Evolutionary conservation across 2,797 vertebrate species (phyloP).

Genomic region (Sebastes iracundus): DNA sequence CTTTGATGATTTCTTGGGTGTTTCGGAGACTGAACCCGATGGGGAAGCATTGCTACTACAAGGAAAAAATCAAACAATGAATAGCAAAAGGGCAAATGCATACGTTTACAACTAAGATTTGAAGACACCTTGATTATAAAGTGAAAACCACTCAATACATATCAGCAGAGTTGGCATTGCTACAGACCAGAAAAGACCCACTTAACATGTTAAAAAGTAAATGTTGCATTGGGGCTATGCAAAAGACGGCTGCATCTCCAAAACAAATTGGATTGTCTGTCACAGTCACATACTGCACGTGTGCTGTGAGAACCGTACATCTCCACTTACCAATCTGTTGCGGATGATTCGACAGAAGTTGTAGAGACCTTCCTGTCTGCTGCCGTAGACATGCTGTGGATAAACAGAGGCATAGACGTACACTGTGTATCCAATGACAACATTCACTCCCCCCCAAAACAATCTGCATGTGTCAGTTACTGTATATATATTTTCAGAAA

Average conservation of each 20-base stretch:
- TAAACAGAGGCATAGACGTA: background rate
- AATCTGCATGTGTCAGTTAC: too few species aligned
- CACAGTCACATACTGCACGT: background rate
- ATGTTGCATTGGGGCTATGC: too few species aligned
- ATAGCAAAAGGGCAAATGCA: background rate
- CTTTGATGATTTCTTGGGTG: conserved; percentile 68
- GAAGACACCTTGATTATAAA: background rate
- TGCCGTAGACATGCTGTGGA: conserved; percentile 64
- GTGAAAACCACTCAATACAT: background rate
- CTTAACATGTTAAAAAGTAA: too few species aligned
- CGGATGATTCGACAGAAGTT: conserved; percentile 45
- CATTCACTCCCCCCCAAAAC: background rate
- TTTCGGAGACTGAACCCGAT: conserved; percentile 53
- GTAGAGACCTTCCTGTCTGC: conserved; percentile 50
- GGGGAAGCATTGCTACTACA: conserved; percentile 49
- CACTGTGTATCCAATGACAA: background rate
- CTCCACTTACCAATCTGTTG: conserved; percentile 60
- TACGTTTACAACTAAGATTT: background rate
- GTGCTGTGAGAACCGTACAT: background rate
- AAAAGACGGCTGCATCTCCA: background rate
- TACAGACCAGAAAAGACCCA: background rate
- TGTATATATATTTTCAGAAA: background rate
- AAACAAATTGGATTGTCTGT: background rate
- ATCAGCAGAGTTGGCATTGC: background rate
- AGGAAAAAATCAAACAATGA: background rate